Conservation (phyloP, 35 echinoderm and acorn worm genomes). For the Anneissia japonica region DNA sequence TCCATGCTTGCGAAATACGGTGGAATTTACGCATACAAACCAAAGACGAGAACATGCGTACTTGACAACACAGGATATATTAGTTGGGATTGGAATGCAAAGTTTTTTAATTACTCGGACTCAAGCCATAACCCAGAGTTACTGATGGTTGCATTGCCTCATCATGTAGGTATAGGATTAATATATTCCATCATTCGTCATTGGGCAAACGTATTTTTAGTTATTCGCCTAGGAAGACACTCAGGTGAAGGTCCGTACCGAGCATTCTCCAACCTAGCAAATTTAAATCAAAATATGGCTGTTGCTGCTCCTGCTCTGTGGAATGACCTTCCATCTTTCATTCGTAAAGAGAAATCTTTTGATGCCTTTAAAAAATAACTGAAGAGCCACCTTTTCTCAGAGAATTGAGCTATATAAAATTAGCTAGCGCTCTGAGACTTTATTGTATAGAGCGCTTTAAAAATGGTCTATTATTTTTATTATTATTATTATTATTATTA, state of each 20-base stretch:
- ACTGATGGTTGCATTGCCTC: slow-evolving; percentile 55
- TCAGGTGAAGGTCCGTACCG: neutral
- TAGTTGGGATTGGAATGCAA: slow-evolving; percentile 87
- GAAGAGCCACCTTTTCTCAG: no score
- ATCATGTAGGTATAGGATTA: slow-evolving; percentile 52
- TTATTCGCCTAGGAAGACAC: neutral
- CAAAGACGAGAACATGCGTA: slow-evolving; percentile 64
- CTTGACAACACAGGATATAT: slow-evolving; percentile 53
- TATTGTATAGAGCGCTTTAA: no score
- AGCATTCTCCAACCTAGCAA: no score
- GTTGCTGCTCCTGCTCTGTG: no score
- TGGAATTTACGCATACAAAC: slow-evolving; percentile 68
- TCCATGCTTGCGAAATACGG: slow-evolving; percentile 35
- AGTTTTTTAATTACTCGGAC: slow-evolving; percentile 24
- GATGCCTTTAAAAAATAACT: no score
- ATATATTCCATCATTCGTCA: neutral
- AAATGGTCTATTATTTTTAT: no score
- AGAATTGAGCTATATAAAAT: no score
- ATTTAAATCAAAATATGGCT: no score
- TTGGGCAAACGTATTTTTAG: neutral
- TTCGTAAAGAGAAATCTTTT: no score
- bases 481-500: no score
- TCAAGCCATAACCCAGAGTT: slow-evolving; percentile 39
- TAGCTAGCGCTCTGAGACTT: no score
- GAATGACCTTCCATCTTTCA: no score